Percentiles rank a stretch among this genome's conserved stretches.
These are phyloP conservation scores for Onychomys torridus DNA, from an alignment of 2,797 vertebrate species.

Conservation along the genomic window DNA sequence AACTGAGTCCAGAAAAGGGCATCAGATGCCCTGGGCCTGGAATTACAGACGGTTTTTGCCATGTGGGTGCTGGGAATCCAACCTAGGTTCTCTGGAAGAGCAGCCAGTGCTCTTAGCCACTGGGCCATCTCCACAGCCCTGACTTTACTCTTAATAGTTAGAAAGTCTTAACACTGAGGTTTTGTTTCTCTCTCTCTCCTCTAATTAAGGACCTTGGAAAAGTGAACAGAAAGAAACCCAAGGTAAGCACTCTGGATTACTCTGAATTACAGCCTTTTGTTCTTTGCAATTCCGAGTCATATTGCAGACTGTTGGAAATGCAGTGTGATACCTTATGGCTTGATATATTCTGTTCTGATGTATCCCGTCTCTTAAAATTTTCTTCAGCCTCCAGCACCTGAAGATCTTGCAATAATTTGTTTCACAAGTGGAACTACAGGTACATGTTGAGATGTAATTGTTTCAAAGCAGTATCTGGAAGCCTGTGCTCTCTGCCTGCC, in stretches of 20 bases:
- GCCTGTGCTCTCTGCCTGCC: background rate
- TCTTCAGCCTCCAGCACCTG: slow-evolving; percentile 92
- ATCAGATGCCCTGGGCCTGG: background rate
- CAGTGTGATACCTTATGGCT: background rate
- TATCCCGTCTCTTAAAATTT: slow-evolving; percentile 46
- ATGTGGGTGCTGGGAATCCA: background rate
- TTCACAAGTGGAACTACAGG: slow-evolving; percentile 99
- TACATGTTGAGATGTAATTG: slow-evolving; percentile 76
- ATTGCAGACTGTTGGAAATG: background rate
- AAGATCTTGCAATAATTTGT: slow-evolving; percentile 96
- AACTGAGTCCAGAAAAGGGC: background rate
- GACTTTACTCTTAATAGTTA: slow-evolving; percentile 1
- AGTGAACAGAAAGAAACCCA: slow-evolving; percentile 86
- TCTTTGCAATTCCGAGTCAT: background rate
- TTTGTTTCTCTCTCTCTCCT: background rate
- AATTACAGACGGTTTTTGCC: background rate
- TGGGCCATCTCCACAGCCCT: background rate
- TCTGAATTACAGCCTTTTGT: background rate
- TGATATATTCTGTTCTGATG: background rate
- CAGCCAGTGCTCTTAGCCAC: background rate
- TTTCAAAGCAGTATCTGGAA: background rate
- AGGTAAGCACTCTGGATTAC: slow-evolving; percentile 80
- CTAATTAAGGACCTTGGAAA: slow-evolving; percentile 87
- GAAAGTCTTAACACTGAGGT: slow-evolving; percentile 5
- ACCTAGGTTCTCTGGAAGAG: background rate